Base-by-base conservation (phyloP, 2,888 invertebrate species). In the Epinotia nisella region DNA sequence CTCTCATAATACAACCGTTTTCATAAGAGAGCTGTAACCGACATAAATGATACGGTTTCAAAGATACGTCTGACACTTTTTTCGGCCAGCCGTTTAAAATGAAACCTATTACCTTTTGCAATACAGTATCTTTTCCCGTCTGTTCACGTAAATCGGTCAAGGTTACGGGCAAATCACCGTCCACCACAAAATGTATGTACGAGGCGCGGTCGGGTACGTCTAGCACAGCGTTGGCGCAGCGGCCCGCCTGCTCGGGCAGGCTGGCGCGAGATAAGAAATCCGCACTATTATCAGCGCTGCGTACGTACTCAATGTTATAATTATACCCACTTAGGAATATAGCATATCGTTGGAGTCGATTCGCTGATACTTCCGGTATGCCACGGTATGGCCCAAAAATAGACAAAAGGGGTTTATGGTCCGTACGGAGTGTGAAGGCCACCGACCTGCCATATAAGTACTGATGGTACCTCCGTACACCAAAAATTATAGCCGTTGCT, bases 91-190 rank as follows among this genome's bases (percentile, higher is more conserved):
- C 71, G 2, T 19, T 49, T 3, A 24, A 7, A 15, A 56, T 51
- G n/a, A 19, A 65, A 13, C 2, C 3, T 35, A 24, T 21, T n/a
- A 71, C 66, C 15, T 45, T 19, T 17, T 24, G 3, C 5, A 61
- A 45, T 2, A 61, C 21, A 0, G 19, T 45, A 60, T 74, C 74
- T 1, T 39, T 35, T 13, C 35, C 21, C 15, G 73, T 65, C 35
- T 60, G 51, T 9, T 21, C 2, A 1, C 69, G 21, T 13, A 73
- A 10, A 5, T 69, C 59, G 4, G 13, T 9, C 24, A 58, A 15
- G 13, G 68, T 56, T 10, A 73, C 45, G n/a, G 69, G 69, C 17
- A 66, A 64, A 10, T 41, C 24, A 7, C 66, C 68, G 2, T 69
- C 65, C 2, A 49, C 15, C 2, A 73, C 65, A 39, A 65, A 73